A percentile compares a stretch with the other conserved stretches of the same genome.
phyloP scores from a whole-genome alignment of 2,888 invertebrate species.

The Caenorhabditis wallacei region DNA sequence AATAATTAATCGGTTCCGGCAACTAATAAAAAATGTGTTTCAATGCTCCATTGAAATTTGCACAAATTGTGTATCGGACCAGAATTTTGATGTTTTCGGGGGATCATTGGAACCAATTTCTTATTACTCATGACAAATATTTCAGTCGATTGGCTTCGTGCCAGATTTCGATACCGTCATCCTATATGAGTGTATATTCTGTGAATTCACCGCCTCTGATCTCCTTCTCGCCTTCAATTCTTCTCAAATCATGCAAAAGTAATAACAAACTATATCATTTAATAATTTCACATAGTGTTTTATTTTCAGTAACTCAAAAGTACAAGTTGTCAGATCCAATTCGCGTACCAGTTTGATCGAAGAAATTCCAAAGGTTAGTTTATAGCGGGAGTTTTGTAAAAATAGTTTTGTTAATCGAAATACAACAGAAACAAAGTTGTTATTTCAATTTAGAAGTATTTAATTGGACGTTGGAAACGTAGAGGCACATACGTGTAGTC shows the following conservation, averaged over 20 bases:
- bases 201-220: slow-evolving; percentile 77
- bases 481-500: slow-evolving; percentile 63
- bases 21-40: slow-evolving; percentile 14
- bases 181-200: slow-evolving; percentile 79
- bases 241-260: slow-evolving; percentile 46
- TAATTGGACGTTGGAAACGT: slow-evolving; percentile 63
- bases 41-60: slow-evolving; percentile 8
- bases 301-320: slow-evolving; percentile 31
- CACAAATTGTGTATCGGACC: not conserved
- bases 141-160: slow-evolving; percentile 76
- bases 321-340: slow-evolving; percentile 41
- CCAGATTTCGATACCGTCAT: slow-evolving; percentile 80
- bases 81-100: not conserved
- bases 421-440: not conserved
- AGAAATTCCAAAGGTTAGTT: slow-evolving; percentile 42
- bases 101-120: not conserved
- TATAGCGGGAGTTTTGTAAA: not conserved
- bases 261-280: not conserved
- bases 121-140: not conserved
- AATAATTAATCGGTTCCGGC: slow-evolving; percentile 17
- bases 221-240: slow-evolving; percentile 78
- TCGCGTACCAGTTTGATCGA: slow-evolving; percentile 55
- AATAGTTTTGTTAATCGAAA: not conserved
- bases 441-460: slow-evolving; percentile 37
- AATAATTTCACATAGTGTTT: slow-evolving; percentile 3